Conservation (phyloP, 2,797 vertebrate genomes). For the Hydrophis major region DNA sequence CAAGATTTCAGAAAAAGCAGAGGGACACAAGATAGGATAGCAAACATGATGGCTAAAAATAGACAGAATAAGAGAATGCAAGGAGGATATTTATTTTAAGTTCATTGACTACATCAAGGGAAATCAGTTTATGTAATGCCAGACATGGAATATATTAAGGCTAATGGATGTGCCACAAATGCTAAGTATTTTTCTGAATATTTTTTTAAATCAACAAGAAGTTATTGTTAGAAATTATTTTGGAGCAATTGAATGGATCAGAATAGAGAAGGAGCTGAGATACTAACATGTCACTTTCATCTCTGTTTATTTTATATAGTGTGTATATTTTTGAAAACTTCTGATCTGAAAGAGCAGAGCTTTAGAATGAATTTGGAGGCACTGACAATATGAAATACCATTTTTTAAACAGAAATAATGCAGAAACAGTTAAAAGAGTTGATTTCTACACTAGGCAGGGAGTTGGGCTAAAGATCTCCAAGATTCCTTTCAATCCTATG, state of each 20-base stretch:
- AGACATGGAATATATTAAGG: neutral
- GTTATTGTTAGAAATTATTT: neutral
- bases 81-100: neutral
- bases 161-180: neutral
- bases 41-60: neutral
- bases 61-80: neutral
- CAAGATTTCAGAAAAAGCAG: neutral
- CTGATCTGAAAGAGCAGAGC: neutral
- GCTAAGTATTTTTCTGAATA: neutral
- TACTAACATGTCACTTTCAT: neutral
- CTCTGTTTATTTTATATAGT: neutral
- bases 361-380: neutral
- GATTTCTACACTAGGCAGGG: neutral
- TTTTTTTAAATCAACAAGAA: neutral
- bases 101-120: neutral
- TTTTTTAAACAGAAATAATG: neutral
- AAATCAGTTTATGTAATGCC: neutral
- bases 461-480: neutral
- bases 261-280: neutral
- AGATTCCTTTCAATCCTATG: neutral
- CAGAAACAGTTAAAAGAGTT: neutral
- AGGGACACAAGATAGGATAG: neutral
- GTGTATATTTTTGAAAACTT: neutral
- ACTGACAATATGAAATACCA: neutral
- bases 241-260: neutral